These are phyloP conservation scores for Paramuricea clavata DNA, from an alignment of 92 coral and sea anemone species.

Conservation along the genomic window DNA sequence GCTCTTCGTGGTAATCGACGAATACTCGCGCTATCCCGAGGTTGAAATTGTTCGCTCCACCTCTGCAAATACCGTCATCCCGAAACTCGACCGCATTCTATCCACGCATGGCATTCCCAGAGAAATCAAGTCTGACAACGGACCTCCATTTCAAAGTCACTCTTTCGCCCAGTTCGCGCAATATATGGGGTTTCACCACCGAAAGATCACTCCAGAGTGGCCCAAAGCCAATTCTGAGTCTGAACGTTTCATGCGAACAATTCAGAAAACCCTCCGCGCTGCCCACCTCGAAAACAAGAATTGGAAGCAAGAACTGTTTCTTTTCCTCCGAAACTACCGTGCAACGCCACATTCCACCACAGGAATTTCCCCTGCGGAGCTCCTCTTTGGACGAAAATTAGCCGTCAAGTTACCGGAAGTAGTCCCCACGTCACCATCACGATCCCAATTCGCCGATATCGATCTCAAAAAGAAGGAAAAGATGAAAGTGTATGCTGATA, in stretches of 20 bases:
- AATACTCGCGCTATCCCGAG: conserved; percentile 56
- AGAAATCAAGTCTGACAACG: conserved; percentile 53
- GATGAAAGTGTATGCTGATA: conserved; percentile 17
- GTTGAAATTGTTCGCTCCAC: conserved; percentile 46
- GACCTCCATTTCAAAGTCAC: conserved; percentile 49
- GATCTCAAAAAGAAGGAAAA: conserved; percentile 6
- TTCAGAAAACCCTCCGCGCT: not conserved
- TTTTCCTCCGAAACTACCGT: conserved; percentile 10
- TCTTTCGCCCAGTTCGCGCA: conserved; percentile 38
- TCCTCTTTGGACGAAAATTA: not conserved
- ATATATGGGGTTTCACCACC: conserved; percentile 31
- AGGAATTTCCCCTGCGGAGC: conserved; percentile 8
- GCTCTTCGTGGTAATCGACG: conserved; percentile 51
- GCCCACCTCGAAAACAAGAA: conserved; percentile 24
- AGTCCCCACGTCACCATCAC: not conserved
- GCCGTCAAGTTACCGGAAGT: not conserved
- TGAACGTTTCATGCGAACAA: conserved; percentile 11
- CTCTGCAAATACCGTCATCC: conserved; percentile 39
- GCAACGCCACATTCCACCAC: conserved; percentile 28
- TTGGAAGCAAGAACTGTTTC: conserved; percentile 5
- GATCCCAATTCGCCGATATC: not conserved
- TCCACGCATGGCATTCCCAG: conserved; percentile 48
- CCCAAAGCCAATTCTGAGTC: conserved; percentile 9
- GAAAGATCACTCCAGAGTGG: not conserved
- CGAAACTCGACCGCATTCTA: conserved; percentile 37